A percentile compares a stretch with the other conserved stretches of the same genome.
Conservation (phyloP, 2,797 vertebrate genomes). For the Chrosomus eos region DNA sequence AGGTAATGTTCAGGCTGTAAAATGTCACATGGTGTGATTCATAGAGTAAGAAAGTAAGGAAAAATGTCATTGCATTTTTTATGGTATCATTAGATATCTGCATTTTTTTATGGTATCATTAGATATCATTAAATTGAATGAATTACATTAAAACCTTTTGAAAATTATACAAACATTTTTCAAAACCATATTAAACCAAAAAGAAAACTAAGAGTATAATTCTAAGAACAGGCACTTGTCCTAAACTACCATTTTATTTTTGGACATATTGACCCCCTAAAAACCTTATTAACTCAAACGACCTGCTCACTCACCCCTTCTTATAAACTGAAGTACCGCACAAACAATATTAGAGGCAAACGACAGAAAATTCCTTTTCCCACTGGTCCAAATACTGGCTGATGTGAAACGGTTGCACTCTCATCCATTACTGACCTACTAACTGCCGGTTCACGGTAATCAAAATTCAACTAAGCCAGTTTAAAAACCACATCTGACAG, state of each 20-base stretch:
- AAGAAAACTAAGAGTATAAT: neutral
- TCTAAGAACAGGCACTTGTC: neutral
- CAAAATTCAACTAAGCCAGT: neutral
- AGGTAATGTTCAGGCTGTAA: neutral
- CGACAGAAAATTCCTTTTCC: neutral
- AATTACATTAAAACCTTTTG: neutral
- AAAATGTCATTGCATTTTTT: neutral
- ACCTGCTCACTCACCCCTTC: neutral
- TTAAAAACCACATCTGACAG: constrained; percentile 31
- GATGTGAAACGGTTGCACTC: neutral
- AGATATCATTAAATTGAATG: neutral
- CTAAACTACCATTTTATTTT: neutral
- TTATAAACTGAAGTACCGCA: neutral
- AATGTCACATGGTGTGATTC: neutral
- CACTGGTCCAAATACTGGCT: neutral
- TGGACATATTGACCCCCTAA: neutral
- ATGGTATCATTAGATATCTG: neutral
- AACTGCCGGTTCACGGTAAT: neutral
- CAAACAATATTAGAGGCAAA: neutral
- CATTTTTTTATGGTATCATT: neutral
- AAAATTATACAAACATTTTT: neutral
- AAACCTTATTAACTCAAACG: neutral
- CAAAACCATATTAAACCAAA: neutral
- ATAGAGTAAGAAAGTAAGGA: too few species aligned
- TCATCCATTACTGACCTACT: neutral